Evolutionary conservation across 2,888 invertebrate genomes (phyloP).

Genomic region (Scaptodrosophila latifasciaeformis): DNA sequence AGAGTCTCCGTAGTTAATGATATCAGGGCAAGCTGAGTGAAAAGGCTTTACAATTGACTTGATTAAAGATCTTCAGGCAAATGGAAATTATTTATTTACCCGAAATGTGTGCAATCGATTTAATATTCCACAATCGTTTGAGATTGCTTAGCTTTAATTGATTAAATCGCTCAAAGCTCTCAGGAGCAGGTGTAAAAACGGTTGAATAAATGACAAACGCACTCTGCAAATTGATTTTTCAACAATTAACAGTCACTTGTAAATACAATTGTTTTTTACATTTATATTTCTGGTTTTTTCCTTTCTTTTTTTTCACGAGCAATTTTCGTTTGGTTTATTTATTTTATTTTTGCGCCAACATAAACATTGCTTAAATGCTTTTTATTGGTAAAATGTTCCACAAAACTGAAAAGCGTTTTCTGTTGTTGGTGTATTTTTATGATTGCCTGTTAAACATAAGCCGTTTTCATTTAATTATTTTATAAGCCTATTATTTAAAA

Average conservation of each 20-base stretch:
- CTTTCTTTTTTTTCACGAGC: not conserved
- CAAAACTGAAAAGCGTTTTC: conserved; percentile 7
- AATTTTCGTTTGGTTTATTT: conserved; percentile 1
- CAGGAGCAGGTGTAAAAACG: conserved; percentile 23
- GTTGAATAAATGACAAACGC: conserved; percentile 40
- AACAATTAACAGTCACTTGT: conserved; percentile 48
- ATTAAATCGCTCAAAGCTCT: too few species aligned
- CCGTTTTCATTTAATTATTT: conserved; percentile 53
- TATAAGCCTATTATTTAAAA: conserved; percentile 58
- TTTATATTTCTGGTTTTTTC: not conserved
- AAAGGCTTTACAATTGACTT: too few species aligned
- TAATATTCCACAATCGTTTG: too few species aligned
- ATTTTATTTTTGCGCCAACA: too few species aligned
- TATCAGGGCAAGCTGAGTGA: too few species aligned
- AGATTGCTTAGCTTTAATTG: too few species aligned
- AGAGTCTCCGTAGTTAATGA: too few species aligned
- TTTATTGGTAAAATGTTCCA: conserved; percentile 3
- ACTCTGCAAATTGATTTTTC: conserved; percentile 51
- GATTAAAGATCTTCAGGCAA: too few species aligned
- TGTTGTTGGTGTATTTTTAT: too few species aligned
- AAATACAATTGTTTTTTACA: conserved; percentile 9
- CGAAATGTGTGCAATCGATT: too few species aligned
- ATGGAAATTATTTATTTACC: too few species aligned
- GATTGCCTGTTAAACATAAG: conserved; percentile 30
- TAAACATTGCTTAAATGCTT: too few species aligned